Evolutionary conservation across 2,888 invertebrate species (phyloP), one percentile per base, ranked within the genome.

Genomic region (Lepidonotus clava): DNA sequence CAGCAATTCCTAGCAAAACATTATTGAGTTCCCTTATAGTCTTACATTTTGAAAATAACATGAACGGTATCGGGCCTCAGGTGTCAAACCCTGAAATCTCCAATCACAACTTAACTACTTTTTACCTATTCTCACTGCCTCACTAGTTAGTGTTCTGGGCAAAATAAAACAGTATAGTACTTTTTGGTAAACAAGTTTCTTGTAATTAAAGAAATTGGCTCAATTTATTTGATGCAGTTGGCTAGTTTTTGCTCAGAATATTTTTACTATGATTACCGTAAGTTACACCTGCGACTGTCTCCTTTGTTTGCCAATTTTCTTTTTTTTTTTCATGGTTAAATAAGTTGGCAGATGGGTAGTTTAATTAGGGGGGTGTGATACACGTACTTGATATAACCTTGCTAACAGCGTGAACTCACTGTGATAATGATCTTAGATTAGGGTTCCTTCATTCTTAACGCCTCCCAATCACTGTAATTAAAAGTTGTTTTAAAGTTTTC

Each of bases 211-310:
- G 61, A 61, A 61, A 61, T 61, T 61, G 28, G 28, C 61, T 14
- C 61, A 61, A 61, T 61, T 61, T 61, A 61, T 61, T 61, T 61
- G 61, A 11, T 32, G 28, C 61, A 61, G 28, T 61, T 61, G 61
- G 11, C 61, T 32, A 24, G 21, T 61, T 61, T 61, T 61, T 61
- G 28, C 11, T 0, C 28, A 18, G 24, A n/a, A n/a, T n/a, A n/a
- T 11, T 61, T 61, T 61, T 61, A 61, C 4, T n/a, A 32, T 61
- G 28, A 61, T 61, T 61, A 32, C 24, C 28, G n/a, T n/a, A 61
- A 24, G 61, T n/a, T 61, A 24, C 61, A 61, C 61, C 61, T 61
- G 61, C n/a, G 21, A 18, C 61, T 24, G 24, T n/a, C 24, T 24
- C 61, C 61, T 61, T 28, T 28, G 28, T 61, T 61, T 28, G 61